These are phyloP conservation scores for Malurus splendens DNA, from an alignment of 2,797 vertebrate species.

Conservation along the genomic window DNA sequence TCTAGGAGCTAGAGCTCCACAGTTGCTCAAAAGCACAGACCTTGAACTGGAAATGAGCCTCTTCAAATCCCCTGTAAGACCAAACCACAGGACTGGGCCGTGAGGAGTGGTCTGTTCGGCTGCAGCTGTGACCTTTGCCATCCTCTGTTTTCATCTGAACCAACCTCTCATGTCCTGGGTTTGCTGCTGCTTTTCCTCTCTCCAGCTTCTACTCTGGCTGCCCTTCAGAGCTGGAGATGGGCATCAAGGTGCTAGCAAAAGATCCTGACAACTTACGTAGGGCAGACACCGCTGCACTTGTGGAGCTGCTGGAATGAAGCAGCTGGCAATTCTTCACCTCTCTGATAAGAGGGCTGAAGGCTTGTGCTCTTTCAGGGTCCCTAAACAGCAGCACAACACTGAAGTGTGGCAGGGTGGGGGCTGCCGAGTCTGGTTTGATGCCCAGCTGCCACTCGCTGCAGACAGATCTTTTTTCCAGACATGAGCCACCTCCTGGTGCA, in stretches of 20 bases:
- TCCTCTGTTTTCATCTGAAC: neutral
- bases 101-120: neutral
- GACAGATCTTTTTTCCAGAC: neutral
- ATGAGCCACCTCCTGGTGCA: accelerated
- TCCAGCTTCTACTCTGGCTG: neutral
- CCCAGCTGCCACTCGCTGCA: neutral
- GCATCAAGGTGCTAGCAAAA: neutral
- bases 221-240: neutral
- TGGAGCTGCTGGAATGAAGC: neutral
- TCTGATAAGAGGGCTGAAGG: neutral
- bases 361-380: neutral
- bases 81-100: neutral
- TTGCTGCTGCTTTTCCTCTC: neutral
- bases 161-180: neutral
- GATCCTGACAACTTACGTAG: neutral
- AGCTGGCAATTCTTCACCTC: neutral
- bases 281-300: neutral
- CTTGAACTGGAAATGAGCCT: neutral
- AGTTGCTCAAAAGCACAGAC: neutral
- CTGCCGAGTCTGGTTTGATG: neutral
- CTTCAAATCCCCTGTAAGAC: neutral
- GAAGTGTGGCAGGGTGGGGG: neutral
- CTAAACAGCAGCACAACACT: neutral
- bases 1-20: neutral
- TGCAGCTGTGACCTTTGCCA: neutral